phyloP scores from a whole-genome alignment of 2,113 vertebrate species.

The Orycteropus afer region DNA sequence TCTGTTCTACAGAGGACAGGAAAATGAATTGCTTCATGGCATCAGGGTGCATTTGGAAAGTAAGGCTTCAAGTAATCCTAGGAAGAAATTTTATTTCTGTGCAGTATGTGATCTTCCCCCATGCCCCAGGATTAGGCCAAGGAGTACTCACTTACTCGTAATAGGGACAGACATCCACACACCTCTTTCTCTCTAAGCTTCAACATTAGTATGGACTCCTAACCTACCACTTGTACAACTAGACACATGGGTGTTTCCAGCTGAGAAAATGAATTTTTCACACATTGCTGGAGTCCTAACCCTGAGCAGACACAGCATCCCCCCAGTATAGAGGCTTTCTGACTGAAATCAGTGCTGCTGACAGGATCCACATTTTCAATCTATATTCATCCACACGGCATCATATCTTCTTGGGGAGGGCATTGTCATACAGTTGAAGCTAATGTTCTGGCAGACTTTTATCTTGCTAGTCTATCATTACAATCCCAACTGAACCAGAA shows the following conservation, averaged over 20 bases:
- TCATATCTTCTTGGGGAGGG: slow-evolving; percentile 60
- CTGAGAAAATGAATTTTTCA: slow-evolving; percentile 68
- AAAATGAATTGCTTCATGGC: slow-evolving; percentile 47
- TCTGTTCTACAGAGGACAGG: neutral
- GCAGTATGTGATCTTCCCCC: neutral
- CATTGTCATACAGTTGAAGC: slow-evolving; percentile 60
- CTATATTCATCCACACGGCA: slow-evolving; percentile 66
- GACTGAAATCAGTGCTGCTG: slow-evolving; percentile 57
- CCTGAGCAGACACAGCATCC: slow-evolving; percentile 31
- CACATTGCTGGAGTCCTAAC: slow-evolving; percentile 49
- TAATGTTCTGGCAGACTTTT: slow-evolving; percentile 70
- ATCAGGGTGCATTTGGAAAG: slow-evolving; percentile 43
- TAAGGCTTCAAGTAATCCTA: neutral
- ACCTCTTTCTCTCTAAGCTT: neutral
- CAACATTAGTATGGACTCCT: neutral
- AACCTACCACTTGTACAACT: slow-evolving; percentile 20
- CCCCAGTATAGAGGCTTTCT: neutral
- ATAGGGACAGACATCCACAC: neutral
- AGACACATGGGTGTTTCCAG: slow-evolving; percentile 59
- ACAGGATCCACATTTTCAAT: slow-evolving; percentile 65
- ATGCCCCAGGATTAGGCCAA: neutral
- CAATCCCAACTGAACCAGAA: slow-evolving; percentile 76
- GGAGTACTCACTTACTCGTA: neutral
- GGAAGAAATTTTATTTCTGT: slow-evolving; percentile 10
- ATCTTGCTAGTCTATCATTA: slow-evolving; percentile 73